Evolutionary conservation across 2,797 vertebrate species (phyloP).

Genomic region (Gambelia wislizenii): DNA sequence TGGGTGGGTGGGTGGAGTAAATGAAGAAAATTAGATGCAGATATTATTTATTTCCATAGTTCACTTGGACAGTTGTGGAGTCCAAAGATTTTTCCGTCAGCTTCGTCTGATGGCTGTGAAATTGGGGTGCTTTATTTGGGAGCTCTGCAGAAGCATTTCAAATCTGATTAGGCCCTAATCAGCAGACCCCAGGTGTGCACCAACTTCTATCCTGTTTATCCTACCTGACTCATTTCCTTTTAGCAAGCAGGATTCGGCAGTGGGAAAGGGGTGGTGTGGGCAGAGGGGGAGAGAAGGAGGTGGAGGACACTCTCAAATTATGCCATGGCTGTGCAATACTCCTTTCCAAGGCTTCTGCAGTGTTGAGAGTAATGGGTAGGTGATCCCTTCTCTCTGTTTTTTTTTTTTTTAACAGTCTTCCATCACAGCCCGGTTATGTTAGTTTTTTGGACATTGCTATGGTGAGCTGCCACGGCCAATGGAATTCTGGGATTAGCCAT

Average conservation of each 20-base stretch:
- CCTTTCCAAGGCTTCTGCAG: too few species aligned
- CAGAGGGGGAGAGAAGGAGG: background rate
- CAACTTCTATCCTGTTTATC: constrained; percentile 13
- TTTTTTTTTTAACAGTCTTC: too few species aligned
- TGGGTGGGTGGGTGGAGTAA: background rate
- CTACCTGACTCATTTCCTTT: constrained; percentile 41
- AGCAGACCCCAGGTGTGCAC: constrained; percentile 35
- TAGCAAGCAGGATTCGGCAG: background rate
- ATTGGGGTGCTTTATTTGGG: background rate
- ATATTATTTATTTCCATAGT: constrained; percentile 23
- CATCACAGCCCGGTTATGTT: too few species aligned
- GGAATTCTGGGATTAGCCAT: too few species aligned
- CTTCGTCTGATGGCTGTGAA: background rate
- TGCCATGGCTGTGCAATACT: too few species aligned
- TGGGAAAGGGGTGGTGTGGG: fast-evolving
- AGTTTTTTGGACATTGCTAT: too few species aligned
- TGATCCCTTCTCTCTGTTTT: too few species aligned
- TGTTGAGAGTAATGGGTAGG: too few species aligned
- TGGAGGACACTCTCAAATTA: constrained; percentile 11
- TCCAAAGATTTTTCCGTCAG: constrained; percentile 19
- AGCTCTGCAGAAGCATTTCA: constrained; percentile 27
- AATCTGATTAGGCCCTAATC: constrained; percentile 21
- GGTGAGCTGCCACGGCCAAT: too few species aligned
- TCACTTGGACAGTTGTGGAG: constrained; percentile 24
- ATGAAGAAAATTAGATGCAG: constrained; percentile 21